Percentiles rank a stretch among this genome's conserved stretches.
Evolutionary conservation across 2,888 invertebrate species (phyloP).

Genomic region (Periphyllus acericola): DNA sequence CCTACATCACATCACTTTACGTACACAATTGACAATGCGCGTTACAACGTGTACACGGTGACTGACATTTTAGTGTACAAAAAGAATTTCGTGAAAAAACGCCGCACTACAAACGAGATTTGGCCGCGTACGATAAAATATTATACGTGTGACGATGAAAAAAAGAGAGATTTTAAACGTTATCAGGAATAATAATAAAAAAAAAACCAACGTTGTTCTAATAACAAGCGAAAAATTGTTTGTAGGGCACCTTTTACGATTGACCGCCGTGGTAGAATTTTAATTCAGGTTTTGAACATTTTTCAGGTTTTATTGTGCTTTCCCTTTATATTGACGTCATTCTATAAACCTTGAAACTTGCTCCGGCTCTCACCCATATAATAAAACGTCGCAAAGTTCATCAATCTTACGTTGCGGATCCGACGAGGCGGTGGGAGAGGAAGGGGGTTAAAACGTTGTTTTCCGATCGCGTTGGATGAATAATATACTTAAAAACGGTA

Average conservation of each 20-base stretch:
- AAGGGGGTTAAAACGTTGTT: neutral
- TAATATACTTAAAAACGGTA: too few relatives aligned
- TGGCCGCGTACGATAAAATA: neutral
- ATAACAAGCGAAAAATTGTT: constrained; percentile 7
- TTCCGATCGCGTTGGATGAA: neutral
- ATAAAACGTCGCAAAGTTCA: neutral
- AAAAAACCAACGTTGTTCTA: neutral
- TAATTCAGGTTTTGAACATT: constrained; percentile 47
- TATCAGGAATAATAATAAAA: neutral
- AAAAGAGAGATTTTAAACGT: constrained; percentile 51
- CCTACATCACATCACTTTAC: neutral
- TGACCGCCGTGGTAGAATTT: constrained; percentile 23
- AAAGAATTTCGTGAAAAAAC: neutral
- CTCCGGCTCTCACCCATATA: constrained; percentile 28
- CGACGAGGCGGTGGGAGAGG: neutral
- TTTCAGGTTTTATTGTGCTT: constrained; percentile 52
- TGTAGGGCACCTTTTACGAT: constrained; percentile 45
- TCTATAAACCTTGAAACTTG: constrained; percentile 32
- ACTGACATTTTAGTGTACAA: neutral
- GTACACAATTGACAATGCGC: neutral
- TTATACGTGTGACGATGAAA: neutral
- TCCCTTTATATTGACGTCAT: constrained; percentile 48
- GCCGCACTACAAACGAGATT: neutral
- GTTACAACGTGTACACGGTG: neutral
- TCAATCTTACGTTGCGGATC: neutral